Base-by-base conservation (phyloP, 2,113 vertebrate genomes). In the Rhynchopsitta pachyrhyncha region DNA sequence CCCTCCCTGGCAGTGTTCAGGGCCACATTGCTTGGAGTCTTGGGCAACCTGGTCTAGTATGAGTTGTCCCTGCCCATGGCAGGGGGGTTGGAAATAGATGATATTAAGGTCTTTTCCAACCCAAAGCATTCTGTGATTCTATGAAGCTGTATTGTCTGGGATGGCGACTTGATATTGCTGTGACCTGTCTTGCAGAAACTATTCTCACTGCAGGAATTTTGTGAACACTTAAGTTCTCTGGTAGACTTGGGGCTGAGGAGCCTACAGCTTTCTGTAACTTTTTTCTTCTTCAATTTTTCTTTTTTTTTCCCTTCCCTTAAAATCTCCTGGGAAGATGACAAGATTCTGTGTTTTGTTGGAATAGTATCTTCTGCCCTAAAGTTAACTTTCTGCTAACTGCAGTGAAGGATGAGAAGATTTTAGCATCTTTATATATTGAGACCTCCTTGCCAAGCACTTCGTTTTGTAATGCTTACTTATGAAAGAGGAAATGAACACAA, bases 381-480 rank as follows among this genome's bases (percentile, higher is more conserved):
- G 31, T 63, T 49, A 71, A 17, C 37, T 18, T 80, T 28, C 6
- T 79, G 20, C 25, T 11, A 44, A 59, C 39, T 91, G n/a, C 22
- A 69, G 42, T 44, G 91, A 81, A 20, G 3, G 12, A 39, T 59
- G 41, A 29, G 33, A 49, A 62, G 15, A 9, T 37, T 64, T 89
- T 41, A 27, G 24, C 15, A 24, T 68, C 37, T 79, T 71, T 71
- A 13, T 20, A 2, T 80, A 12, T 29, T 37, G 52, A 80, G 77
- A 44, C 53, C 39, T 73, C 14, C 8, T 3, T 86, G 59, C n/a
- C 39, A 60, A 1, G 42, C 4, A 1, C 7, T 57, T 0, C 2
- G 7, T 83, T 76, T 35, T 4, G 1, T 41, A 27, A 47, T 17
- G 9, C 33, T 70, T 78, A 7, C 19, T 66, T 92, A 28, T 19